phyloP scores from a whole-genome alignment of 2,888 invertebrate species.

The Allophyes oxyacanthae region DNA sequence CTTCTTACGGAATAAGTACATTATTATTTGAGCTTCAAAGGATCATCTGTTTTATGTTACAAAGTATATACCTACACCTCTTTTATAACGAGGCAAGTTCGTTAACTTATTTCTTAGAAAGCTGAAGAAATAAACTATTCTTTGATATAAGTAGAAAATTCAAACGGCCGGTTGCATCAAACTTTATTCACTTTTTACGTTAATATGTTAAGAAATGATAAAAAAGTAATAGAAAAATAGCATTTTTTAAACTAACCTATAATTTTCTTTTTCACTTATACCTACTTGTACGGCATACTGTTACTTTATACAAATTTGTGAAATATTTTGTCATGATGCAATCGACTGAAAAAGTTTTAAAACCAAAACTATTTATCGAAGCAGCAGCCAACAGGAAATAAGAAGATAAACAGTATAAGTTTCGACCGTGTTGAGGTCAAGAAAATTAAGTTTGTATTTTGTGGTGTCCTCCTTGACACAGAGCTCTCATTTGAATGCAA shows the following conservation, averaged over 20 bases:
- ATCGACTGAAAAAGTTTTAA: neutral
- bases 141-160: neutral
- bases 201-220: no score
- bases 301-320: no score
- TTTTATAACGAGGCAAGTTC: neutral
- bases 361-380: conserved; percentile 6
- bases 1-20: neutral
- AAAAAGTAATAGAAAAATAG: no score
- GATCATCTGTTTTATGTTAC: no score
- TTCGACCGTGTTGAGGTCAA: conserved; percentile 48
- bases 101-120: conserved; percentile 1
- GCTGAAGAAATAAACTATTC: neutral
- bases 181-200: no score
- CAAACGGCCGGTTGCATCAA: no score
- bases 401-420: conserved; percentile 30
- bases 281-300: no score
- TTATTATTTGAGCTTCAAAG: no score
- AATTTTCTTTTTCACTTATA: no score
- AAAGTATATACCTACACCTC: neutral
- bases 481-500: conserved; percentile 71
- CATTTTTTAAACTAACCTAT: no score
- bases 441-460: conserved; percentile 63
- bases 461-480: conserved; percentile 58
- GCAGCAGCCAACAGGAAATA: conserved; percentile 13
- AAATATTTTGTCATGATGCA: no score